Base-by-base conservation (phyloP, 2,888 invertebrate species). In the Bembecia ichneumoniformis region DNA sequence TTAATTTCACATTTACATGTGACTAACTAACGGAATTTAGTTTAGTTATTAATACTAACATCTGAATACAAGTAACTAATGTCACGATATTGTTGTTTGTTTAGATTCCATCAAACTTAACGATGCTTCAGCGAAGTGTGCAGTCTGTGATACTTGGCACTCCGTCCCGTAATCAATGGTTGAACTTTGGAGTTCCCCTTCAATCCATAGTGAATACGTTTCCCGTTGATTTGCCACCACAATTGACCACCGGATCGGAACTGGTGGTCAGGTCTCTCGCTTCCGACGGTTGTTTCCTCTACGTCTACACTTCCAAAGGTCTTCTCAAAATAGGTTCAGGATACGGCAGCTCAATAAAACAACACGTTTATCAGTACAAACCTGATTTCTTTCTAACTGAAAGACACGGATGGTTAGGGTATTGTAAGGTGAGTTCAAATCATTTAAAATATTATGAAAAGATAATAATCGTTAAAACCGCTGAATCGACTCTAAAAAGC, bases 261-360 rank as follows among this genome's bases (percentile, higher is more conserved):
- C 70, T 87, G 1, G 74, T 84, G 13, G 78, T 87, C 2, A 68
- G 86, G 48, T 91, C 94, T 3, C 88, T 98, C 66, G 94, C 96
- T 5, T 95, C 95, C 58, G 97, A 98, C 77, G 98, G 98, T 9
- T 92, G 93, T 57, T 97, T 91, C 78, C 88, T 99, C 49, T 99
- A 96, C 77, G 87, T 99, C 28, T 93, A 95, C 63, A 92, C 95
- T 34, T 92, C 93, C 9, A 92, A 92, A 62, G 96, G 96, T 1
- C 87, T 99, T 46, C 89, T 96, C 55, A 99, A 99, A 87, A 92
- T 99, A 55, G 99, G 99, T 14, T 95, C 97, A 48, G 99, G 99
- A 5, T 96, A 96, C 72, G 95, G 95, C 47, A 96, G 96, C 56
- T 97, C 98, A 5, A 91, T 96, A 58, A 94, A 94, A 77, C 98